Evolutionary conservation across 1,140 invertebrate genomes (phyloP), one percentile per base, ranked within the genome.

Genomic region (Caenorhabditis briggsae): DNA sequence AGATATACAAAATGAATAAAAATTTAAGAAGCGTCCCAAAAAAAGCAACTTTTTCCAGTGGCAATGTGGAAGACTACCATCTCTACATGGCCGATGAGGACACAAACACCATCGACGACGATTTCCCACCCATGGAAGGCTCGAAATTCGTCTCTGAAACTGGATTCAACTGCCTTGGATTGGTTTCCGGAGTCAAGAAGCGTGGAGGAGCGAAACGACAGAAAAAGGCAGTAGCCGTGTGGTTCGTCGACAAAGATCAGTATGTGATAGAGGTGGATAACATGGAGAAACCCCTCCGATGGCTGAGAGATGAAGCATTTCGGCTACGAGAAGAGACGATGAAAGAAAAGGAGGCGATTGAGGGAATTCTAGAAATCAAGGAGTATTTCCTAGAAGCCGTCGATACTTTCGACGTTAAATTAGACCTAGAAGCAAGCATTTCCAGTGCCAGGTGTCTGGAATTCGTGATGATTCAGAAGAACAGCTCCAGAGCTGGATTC

Each of bases 321-420:
- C 43, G 65, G 12, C 18, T 64, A 23, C 74, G 65, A 65, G 84
- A 85, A 18, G 65, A 74, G 16, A 53, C 43, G 9, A 25, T 53
- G 14, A 65, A 78, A 11, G 65, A 74, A 2, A 64, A 58, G 25
- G 56, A 83, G 43, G 5, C 25, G 2, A 41, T 56, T 53, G 16
- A 41, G 23, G 53, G 82, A 43, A 18, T 83, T 16, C 55, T 58
- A 2, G 82, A 61, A 23, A 83, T 85, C 23, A 64, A 65, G 11
- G 84, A 85, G 41, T 85, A 85, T 23, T 59, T 20, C n/a, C 41
- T 85, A 41, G 84, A 85, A 65, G 53, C 64, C 9, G 84, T 85
- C 2, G 84, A 85, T 16, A 41, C 43, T 2, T 85, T 85, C 84
- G 84, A 85, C 25, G 14, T 56, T 0, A 55, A 50, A 33, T 23